Base-by-base conservation (phyloP, 2,797 vertebrate genomes). In the Falco biarmicus region DNA sequence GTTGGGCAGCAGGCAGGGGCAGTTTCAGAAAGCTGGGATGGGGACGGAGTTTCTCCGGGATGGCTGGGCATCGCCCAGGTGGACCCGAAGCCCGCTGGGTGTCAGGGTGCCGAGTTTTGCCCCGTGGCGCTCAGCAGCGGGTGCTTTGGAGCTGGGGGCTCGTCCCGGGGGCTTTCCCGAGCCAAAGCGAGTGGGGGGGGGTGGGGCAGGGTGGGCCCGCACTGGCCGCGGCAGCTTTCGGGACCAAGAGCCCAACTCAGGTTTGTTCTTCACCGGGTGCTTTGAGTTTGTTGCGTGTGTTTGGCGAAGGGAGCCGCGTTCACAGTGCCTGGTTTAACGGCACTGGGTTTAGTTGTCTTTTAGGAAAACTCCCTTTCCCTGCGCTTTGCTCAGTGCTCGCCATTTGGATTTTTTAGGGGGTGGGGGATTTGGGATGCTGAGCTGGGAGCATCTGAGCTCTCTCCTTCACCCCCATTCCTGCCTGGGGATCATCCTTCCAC, bases 81-180 rank as follows among this genome's bases (percentile, higher is more conserved):
- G 57, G 57, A 15, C 17, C 15, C 54, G 9, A 2, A 15, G 0
- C 34, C 41, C 34, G 2, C 3, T 8, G 0, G 0, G 12, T 37
- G 7, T 11, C 5, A 1, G 32, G 57, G 15, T 53, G 0, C 7
- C 5, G 15, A 2, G 3, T 24, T 13, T n/a, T 65, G 37, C 14
- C 26, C 47, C 37, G 28, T 15, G 7, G 6, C 9, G 78, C 6
- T n/a, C 8, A 0, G 31, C 25, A 1, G 45, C 2, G 43, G 57
- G 41, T 2, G 8, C 39, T 24, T 10, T 2, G 21, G 32, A 47
- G 34, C 41, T 63, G 0, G n/a, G 32, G 51, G 28, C 64, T 87
- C 9, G 2, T 19, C 50, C 74, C 53, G 0, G 61, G 48, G 29
- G 19, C 2, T 2, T 39, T 43, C 11, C 51, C 34, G 22, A 26